Conservation (phyloP, 2,113 vertebrate species). For the Tiliqua scincoides region DNA sequence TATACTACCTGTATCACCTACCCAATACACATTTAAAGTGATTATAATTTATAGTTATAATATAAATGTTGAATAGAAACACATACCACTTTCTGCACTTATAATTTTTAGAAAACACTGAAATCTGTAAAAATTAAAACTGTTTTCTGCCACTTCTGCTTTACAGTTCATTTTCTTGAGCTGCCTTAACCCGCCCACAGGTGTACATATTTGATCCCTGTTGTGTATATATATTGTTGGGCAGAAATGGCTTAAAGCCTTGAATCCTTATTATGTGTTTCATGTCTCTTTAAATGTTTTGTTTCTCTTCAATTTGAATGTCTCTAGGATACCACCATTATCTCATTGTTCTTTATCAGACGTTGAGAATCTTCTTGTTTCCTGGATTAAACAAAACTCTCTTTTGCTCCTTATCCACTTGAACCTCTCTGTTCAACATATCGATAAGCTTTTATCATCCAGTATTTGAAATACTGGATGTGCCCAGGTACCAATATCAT, state of each 20-base stretch:
- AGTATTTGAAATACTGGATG: not conserved
- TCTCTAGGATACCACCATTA: not conserved
- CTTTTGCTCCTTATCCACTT: not conserved
- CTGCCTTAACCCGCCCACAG: no score
- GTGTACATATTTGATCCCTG: no score
- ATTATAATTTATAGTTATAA: no score
- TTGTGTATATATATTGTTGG: no score
- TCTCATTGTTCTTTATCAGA: not conserved
- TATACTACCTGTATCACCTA: no score
- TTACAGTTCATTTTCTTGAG: not conserved
- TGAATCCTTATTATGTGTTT: not conserved
- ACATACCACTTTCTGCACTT: no score
- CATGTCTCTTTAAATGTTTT: not conserved
- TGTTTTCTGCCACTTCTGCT: no score
- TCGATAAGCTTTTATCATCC: not conserved
- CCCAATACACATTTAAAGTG: no score
- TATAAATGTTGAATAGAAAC: no score
- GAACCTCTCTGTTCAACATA: not conserved
- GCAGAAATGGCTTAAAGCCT: not conserved
- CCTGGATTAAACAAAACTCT: not conserved
- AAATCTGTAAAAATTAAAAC: no score
- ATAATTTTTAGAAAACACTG: no score
- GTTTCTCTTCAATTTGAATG: not conserved
- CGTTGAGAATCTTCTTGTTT: not conserved
- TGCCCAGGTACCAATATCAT: not conserved